Conservation (phyloP, 2,113 vertebrate species). For the Pseudolaguvia tuberculata region DNA sequence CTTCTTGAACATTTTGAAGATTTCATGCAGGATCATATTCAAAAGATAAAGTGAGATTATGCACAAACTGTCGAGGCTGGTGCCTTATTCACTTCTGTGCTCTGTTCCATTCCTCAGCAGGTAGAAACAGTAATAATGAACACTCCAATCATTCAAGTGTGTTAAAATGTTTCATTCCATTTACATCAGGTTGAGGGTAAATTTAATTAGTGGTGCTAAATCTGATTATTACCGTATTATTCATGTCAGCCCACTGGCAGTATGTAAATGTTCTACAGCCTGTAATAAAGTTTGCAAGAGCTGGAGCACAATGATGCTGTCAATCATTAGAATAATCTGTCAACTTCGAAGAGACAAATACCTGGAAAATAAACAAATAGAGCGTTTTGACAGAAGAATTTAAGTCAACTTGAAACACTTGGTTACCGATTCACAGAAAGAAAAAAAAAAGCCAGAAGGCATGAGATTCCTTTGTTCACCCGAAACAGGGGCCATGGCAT, state of each 20-base stretch:
- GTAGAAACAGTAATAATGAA: conserved; percentile 5
- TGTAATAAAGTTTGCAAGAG: conserved; percentile 8
- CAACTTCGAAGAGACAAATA: background rate
- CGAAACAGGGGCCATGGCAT: too few relatives aligned
- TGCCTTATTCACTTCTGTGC: too few relatives aligned
- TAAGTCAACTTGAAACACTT: too few relatives aligned
- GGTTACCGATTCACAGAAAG: too few relatives aligned
- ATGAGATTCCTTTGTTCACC: too few relatives aligned
- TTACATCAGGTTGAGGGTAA: conserved; percentile 8
- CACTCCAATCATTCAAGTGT: background rate
- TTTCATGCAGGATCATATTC: background rate
- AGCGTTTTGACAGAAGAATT: background rate
- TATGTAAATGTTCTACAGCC: conserved; percentile 3
- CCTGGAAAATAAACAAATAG: background rate
- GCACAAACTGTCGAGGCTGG: background rate
- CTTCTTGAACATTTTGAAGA: background rate
- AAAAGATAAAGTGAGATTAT: background rate
- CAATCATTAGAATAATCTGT: conserved; percentile 2
- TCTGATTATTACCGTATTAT: conserved; percentile 25
- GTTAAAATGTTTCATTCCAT: conserved; percentile 9
- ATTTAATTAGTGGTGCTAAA: conserved; percentile 31
- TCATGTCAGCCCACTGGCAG: background rate
- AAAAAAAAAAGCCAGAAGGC: too few relatives aligned
- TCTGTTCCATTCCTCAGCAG: background rate
- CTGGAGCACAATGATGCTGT: conserved; percentile 5